Percentiles rank a stretch among this genome's conserved stretches.
These are phyloP conservation scores for Bettongia penicillata DNA, from an alignment of 2,113 vertebrate species.

Conservation along the genomic window DNA sequence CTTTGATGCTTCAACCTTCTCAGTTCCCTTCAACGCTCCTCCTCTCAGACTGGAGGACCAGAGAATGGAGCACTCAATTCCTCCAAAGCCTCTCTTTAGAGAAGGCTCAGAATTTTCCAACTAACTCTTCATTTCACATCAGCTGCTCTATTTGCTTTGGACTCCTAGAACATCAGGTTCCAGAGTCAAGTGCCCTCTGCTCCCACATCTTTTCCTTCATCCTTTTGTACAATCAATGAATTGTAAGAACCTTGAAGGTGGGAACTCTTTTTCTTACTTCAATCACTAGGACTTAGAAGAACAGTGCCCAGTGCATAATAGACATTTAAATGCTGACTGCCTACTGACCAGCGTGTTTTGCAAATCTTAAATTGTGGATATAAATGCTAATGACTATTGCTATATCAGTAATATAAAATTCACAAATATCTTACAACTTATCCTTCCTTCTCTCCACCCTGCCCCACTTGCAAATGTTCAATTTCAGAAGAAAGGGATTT, in stretches of 20 bases:
- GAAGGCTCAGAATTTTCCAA: not conserved
- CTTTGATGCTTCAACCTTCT: not conserved
- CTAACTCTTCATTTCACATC: not conserved
- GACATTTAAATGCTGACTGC: not conserved
- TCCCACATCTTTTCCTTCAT: not conserved
- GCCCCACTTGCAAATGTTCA: conserved; percentile 33
- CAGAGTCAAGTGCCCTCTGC: not conserved
- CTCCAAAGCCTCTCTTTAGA: not conserved
- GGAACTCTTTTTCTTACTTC: not conserved
- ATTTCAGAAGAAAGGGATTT: not conserved
- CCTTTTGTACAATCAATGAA: not conserved
- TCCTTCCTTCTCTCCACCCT: not conserved
- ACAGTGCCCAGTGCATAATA: not conserved
- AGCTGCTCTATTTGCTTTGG: not conserved
- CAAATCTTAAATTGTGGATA: not conserved
- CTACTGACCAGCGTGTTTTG: not conserved
- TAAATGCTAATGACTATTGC: not conserved
- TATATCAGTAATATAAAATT: not conserved
- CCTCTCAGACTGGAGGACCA: not conserved
- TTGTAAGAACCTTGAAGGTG: not conserved
- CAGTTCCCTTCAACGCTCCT: not conserved
- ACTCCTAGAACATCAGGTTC: not conserved
- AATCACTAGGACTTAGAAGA: not conserved
- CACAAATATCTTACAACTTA: not conserved
- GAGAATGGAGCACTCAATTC: not conserved